Evolutionary conservation across 2,797 vertebrate genomes (phyloP).

Genomic region (Menidia menidia): DNA sequence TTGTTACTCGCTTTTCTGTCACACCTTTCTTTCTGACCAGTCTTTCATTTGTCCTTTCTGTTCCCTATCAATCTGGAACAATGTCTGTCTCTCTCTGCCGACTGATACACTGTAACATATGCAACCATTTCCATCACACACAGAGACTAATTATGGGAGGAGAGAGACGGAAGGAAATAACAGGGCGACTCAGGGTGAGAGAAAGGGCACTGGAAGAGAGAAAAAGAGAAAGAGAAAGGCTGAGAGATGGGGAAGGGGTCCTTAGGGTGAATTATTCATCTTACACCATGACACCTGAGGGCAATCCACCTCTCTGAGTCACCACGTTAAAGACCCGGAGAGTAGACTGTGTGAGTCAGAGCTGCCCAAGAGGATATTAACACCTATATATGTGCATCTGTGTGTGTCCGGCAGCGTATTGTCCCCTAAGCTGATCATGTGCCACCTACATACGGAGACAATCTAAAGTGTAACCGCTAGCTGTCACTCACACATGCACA

Average conservation of each 20-base stretch:
- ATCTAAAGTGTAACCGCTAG: conserved; percentile 67
- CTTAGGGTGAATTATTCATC: conserved; percentile 78
- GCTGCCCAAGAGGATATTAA: conserved; percentile 69
- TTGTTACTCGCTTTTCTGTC: conserved; percentile 13
- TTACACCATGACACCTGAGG: conserved; percentile 73
- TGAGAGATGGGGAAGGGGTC: conserved; percentile 49
- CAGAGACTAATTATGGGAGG: conserved; percentile 61
- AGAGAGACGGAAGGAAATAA: conserved; percentile 39
- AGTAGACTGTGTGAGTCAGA: conserved; percentile 67
- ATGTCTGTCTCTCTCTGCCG: conserved; percentile 19
- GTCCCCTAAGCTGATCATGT: conserved; percentile 71
- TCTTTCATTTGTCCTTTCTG: conserved; percentile 12
- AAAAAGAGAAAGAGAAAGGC: conserved; percentile 11
- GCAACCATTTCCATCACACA: conserved; percentile 51
- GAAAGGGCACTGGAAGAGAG: conserved; percentile 16
- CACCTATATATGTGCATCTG: conserved; percentile 60
- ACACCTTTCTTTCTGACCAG: conserved; percentile 4
- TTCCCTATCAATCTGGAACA: not conserved
- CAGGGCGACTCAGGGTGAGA: conserved; percentile 30
- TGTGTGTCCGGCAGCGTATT: conserved; percentile 54
- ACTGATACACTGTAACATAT: conserved; percentile 58
- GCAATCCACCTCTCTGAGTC: conserved; percentile 75
- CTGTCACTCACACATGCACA: conserved; percentile 51
- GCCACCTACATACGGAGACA: conserved; percentile 62
- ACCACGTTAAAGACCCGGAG: conserved; percentile 63